These are phyloP conservation scores for Pyrgilauda ruficollis DNA, from an alignment of 2,113 vertebrate genomes.

Conservation along the genomic window DNA sequence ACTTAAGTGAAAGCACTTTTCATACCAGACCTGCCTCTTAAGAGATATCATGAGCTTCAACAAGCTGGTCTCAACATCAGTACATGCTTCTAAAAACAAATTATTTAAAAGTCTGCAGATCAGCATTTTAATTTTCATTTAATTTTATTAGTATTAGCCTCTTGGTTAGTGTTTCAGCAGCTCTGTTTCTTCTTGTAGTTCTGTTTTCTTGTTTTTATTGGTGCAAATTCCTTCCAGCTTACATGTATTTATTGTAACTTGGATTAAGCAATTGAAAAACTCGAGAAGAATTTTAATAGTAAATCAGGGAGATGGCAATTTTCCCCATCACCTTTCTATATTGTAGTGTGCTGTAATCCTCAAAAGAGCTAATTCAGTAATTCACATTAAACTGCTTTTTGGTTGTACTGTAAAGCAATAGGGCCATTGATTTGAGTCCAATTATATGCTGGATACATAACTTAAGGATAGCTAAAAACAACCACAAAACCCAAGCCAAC, in stretches of 20 bases:
- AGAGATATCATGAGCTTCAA: neutral
- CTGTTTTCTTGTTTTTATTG: neutral
- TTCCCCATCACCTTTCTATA: neutral
- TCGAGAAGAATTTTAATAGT: neutral
- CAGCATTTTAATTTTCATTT: neutral
- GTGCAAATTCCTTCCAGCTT: neutral
- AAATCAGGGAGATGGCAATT: neutral
- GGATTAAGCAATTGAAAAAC: neutral
- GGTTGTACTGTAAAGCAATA: neutral
- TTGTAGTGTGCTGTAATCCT: neutral
- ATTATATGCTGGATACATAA: neutral
- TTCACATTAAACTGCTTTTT: neutral
- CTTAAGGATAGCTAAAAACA: neutral
- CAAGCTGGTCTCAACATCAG: conserved; percentile 60
- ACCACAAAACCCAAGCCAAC: neutral
- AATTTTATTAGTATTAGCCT: neutral
- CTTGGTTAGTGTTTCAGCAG: neutral
- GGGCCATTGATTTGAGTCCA: neutral
- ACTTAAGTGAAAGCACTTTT: conserved; percentile 14
- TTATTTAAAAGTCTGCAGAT: neutral
- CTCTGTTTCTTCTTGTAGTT: neutral
- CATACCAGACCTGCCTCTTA: conserved; percentile 65
- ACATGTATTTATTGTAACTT: neutral
- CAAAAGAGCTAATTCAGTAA: neutral
- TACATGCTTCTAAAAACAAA: conserved; percentile 42